Evolutionary conservation across 2,113 vertebrate species (phyloP).

Genomic region (Sus scrofa): T2T-Sscrofa CM000826.6:29436001-29436500

Average conservation of each 20-base stretch:
- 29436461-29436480: conserved; percentile 57
- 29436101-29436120: not conserved
- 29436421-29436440: conserved; percentile 71
- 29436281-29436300: conserved; percentile 76
- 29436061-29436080: not conserved
- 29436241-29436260: conserved; percentile 53
- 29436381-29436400: conserved; percentile 71
- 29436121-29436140: not conserved
- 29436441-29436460: conserved; percentile 71
- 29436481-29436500: not conserved
- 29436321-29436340: conserved; percentile 81
- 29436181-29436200: conserved; percentile 70
- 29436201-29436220: conserved; percentile 54
- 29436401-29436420: conserved; percentile 73
- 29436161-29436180: conserved; percentile 59
- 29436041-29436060: conserved; percentile 22
- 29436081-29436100: not conserved
- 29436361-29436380: conserved; percentile 81
- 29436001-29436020: conserved; percentile 37
- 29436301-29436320: conserved; percentile 74
- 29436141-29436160: conserved; percentile 12
- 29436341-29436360: conserved; percentile 71
- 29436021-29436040: conserved; percentile 16
- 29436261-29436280: conserved; percentile 72
- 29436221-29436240: conserved; percentile 69